Conservation (phyloP, 2,113 vertebrate genomes). For the Ctenodactylus gundi region DNA sequence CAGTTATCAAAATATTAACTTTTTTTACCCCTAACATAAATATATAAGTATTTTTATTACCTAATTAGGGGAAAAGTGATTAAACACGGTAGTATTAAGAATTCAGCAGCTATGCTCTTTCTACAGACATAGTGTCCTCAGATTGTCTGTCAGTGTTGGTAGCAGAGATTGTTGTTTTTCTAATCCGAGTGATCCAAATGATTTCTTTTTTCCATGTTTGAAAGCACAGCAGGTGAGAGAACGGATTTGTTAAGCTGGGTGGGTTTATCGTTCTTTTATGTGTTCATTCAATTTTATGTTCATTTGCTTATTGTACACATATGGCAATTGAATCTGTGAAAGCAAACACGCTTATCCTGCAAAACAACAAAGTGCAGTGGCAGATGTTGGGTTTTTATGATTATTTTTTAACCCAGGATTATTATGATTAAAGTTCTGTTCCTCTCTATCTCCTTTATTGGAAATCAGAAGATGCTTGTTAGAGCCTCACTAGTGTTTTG, state of each 20-base stretch:
- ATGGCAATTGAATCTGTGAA: slow-evolving; percentile 73
- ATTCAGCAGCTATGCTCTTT: slow-evolving; percentile 12
- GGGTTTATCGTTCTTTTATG: slow-evolving; percentile 79
- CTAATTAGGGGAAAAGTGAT: slow-evolving; percentile 50
- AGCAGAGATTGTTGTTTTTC: slow-evolving; percentile 77
- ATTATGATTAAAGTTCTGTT: slow-evolving; percentile 67
- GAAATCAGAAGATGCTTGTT: background rate
- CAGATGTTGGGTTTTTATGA: slow-evolving; percentile 51
- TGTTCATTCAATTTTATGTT: slow-evolving; percentile 79
- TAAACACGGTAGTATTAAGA: slow-evolving; percentile 40
- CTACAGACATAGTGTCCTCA: slow-evolving; percentile 70
- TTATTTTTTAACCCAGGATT: slow-evolving; percentile 27
- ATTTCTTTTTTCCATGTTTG: slow-evolving; percentile 74
- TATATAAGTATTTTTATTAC: slow-evolving; percentile 43
- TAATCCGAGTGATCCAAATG: slow-evolving; percentile 78
- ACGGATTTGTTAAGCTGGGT: slow-evolving; percentile 77
- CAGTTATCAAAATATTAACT: slow-evolving; percentile 59
- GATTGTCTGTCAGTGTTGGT: slow-evolving; percentile 63
- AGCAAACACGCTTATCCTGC: slow-evolving; percentile 65
- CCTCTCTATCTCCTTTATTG: background rate
- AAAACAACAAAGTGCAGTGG: slow-evolving; percentile 63
- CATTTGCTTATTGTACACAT: slow-evolving; percentile 79
- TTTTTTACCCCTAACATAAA: slow-evolving; percentile 59
- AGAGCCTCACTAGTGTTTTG: slow-evolving; percentile 31
- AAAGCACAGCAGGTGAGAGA: slow-evolving; percentile 74